Evolutionary conservation across 2,113 vertebrate species (phyloP).

Genomic region (Brachirus orientalis): DNA sequence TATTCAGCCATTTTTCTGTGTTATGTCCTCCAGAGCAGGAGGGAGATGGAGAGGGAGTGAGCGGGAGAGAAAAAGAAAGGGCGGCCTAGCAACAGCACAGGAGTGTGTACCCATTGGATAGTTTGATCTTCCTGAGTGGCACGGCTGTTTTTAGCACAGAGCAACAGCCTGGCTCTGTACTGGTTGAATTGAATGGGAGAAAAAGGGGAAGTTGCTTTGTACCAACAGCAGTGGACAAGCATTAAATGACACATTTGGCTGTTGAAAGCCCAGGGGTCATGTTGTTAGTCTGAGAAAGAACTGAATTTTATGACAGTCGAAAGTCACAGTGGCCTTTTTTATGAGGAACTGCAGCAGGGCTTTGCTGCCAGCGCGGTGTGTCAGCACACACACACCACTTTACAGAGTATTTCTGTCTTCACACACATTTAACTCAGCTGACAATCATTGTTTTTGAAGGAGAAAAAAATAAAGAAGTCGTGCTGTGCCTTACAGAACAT

Average conservation of each 20-base stretch:
- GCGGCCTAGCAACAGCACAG: conserved; percentile 77
- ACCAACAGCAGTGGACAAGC: conserved; percentile 33
- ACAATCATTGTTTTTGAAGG: conserved; percentile 31
- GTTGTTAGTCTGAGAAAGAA: conserved; percentile 42
- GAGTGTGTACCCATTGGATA: conserved; percentile 75
- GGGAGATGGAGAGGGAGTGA: conserved; percentile 57
- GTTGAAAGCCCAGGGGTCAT: conserved; percentile 50
- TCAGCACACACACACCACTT: conserved; percentile 34
- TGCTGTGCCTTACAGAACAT: conserved; percentile 28
- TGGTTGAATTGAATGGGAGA: conserved; percentile 52
- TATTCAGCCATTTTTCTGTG: conserved; percentile 81
- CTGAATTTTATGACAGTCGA: conserved; percentile 49
- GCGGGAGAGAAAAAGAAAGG: conserved; percentile 55
- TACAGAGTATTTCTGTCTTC: conserved; percentile 26
- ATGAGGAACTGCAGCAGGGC: conserved; percentile 34
- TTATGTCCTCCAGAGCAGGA: conserved; percentile 76
- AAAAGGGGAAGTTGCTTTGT: conserved; percentile 49
- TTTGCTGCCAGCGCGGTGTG: conserved; percentile 20
- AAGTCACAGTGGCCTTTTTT: conserved; percentile 62
- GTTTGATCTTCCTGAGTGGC: conserved; percentile 77
- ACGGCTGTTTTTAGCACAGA: conserved; percentile 76
- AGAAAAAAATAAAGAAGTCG: conserved; percentile 39
- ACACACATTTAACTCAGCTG: too few species aligned
- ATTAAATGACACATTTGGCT: conserved; percentile 42
- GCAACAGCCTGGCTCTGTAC: conserved; percentile 71